Evolutionary conservation across 2,113 vertebrate species (phyloP).

Genomic region (Psammodynastes pulverulentus): DNA sequence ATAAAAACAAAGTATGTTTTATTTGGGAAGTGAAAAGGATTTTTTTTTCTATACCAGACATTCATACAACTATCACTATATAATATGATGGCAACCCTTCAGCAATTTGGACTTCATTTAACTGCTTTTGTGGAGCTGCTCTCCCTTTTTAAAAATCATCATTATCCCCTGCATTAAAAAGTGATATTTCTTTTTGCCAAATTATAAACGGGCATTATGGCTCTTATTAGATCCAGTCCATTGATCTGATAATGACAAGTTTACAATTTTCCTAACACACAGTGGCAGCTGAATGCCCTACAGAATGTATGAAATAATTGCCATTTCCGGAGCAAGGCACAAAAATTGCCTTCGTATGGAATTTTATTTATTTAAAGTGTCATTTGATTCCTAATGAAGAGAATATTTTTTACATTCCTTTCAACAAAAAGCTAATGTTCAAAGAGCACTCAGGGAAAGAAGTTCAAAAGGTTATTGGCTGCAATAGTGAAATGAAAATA

Average conservation of each 20-base stretch:
- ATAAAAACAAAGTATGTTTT: background rate
- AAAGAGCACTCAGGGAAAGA: background rate
- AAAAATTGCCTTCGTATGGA: background rate
- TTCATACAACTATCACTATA: background rate
- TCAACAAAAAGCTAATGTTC: constrained; percentile 22
- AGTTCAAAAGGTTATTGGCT: constrained; percentile 20
- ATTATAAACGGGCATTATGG: constrained; percentile 37
- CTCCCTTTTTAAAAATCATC: background rate
- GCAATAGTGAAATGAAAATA: background rate
- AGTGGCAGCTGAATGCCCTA: constrained; percentile 12
- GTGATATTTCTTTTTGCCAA: constrained; percentile 21
- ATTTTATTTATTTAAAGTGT: constrained; percentile 19
- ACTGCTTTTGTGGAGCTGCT: background rate
- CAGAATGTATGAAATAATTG: constrained; percentile 1
- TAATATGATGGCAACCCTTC: background rate
- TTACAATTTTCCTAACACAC: constrained; percentile 5
- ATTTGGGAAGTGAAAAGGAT: background rate
- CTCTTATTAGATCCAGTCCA: background rate
- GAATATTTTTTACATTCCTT: background rate
- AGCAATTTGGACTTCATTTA: background rate
- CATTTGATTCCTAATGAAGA: background rate
- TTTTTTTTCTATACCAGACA: background rate
- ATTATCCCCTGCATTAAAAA: constrained; percentile 20
- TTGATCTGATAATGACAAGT: background rate
- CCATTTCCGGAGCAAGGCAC: background rate